Conservation (phyloP, 92 coral and sea anemone genomes). For the Montipora capitata region DNA sequence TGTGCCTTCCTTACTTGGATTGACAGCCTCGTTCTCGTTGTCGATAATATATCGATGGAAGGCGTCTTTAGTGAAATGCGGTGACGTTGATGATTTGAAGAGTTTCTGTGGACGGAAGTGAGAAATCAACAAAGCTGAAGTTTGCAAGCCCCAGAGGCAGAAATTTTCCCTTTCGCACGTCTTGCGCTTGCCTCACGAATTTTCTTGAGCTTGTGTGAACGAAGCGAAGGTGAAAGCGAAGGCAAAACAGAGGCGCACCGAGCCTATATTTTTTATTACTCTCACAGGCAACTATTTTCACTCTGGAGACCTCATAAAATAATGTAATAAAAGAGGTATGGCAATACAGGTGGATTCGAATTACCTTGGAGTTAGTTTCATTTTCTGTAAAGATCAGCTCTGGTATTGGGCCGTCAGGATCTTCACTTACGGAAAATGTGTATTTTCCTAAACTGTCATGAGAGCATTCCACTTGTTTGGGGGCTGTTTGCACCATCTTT, state of each 20-base stretch:
- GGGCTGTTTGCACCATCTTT: constrained; percentile 70
- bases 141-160: background rate
- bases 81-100: constrained; percentile 57
- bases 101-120: constrained; percentile 61
- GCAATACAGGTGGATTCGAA: no score
- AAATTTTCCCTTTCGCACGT: no score
- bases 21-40: constrained; percentile 77
- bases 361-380: constrained; percentile 87
- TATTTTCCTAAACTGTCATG: constrained; percentile 85
- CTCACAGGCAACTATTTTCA: no score
- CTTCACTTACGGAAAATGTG: constrained; percentile 68
- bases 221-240: background rate
- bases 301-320: no score
- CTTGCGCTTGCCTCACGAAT: no score
- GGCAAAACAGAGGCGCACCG: no score
- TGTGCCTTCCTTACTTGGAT: constrained; percentile 75
- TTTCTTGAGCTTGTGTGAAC: no score
- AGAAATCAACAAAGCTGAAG: background rate
- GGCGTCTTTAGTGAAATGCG: constrained; percentile 84
- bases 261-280: no score
- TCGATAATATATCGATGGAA: constrained; percentile 88
- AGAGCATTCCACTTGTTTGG: constrained; percentile 74
- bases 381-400: constrained; percentile 89
- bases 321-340: no score
- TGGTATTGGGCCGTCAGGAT: constrained; percentile 65